A percentile compares a stretch with the other conserved stretches of the same genome.
phyloP scores from a whole-genome alignment of 2,113 vertebrate species.

The Perca fluviatilis region DNA sequence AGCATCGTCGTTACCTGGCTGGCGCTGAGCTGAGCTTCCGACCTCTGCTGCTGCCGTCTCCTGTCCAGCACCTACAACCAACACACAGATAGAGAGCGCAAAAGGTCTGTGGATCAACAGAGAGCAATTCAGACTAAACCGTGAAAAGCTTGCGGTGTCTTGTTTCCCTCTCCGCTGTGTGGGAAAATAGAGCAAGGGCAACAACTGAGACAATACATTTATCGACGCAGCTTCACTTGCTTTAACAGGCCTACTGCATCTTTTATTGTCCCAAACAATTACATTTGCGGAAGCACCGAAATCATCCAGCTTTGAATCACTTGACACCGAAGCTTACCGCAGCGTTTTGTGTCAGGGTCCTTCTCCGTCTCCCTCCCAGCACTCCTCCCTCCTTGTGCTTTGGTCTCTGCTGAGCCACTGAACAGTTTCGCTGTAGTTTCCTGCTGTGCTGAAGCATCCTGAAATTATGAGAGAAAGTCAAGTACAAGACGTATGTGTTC shows the following conservation, averaged over 20 bases:
- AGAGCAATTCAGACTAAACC: too few species aligned
- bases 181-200: neutral
- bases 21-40: slow-evolving; percentile 37
- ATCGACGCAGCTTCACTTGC: neutral
- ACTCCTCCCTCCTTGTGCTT: slow-evolving; percentile 7
- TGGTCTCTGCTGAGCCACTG: slow-evolving; percentile 21
- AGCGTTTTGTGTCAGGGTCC: neutral
- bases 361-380: slow-evolving; percentile 6
- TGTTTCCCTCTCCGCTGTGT: neutral
- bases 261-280: neutral
- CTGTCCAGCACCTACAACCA: slow-evolving; percentile 39
- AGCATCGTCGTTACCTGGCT: slow-evolving; percentile 42
- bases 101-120: neutral
- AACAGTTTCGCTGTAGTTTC: slow-evolving; percentile 25
- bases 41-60: slow-evolving; percentile 4
- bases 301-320: neutral
- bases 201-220: neutral
- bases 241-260: neutral
- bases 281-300: neutral
- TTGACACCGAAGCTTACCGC: slow-evolving; percentile 41
- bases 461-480: neutral
- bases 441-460: slow-evolving; percentile 32
- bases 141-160: neutral
- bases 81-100: neutral
- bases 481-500: neutral